Conservation (phyloP, 2,113 vertebrate species). For the Cephalophus harveyi region DNA sequence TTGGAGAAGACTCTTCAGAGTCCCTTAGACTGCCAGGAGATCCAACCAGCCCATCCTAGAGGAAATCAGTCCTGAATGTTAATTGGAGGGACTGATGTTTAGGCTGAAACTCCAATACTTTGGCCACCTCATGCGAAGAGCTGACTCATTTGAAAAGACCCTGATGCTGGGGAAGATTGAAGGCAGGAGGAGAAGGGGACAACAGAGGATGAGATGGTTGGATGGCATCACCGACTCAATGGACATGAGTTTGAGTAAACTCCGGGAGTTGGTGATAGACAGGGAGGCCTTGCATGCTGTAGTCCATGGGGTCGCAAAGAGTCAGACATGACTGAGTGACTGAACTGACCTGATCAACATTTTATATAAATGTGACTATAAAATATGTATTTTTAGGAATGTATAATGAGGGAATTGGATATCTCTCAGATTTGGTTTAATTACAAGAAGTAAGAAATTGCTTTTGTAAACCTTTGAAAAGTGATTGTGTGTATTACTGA, state of each 20-base stretch:
- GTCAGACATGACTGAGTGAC: neutral
- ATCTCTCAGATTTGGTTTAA: neutral
- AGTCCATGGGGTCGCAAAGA: neutral
- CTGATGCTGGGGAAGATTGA: too few relatives aligned
- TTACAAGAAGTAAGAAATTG: neutral
- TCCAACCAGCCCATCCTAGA: neutral
- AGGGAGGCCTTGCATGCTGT: neutral
- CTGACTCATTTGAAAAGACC: too few relatives aligned
- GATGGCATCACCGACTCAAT: neutral
- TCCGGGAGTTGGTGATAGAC: fast-evolving
- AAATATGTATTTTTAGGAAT: neutral
- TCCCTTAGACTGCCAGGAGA: neutral
- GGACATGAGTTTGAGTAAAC: neutral
- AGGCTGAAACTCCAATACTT: neutral
- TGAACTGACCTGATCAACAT: neutral
- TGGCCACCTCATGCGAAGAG: neutral
- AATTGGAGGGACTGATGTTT: neutral
- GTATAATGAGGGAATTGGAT: neutral
- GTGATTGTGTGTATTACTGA: neutral
- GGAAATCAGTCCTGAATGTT: neutral
- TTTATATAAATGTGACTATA: neutral
- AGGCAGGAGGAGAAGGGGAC: too few relatives aligned
- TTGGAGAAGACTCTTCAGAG: neutral
- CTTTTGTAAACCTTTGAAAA: neutral
- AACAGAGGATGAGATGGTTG: neutral